Base-by-base conservation (phyloP, 2,113 vertebrate genomes). In the Suricata suricatta region DNA sequence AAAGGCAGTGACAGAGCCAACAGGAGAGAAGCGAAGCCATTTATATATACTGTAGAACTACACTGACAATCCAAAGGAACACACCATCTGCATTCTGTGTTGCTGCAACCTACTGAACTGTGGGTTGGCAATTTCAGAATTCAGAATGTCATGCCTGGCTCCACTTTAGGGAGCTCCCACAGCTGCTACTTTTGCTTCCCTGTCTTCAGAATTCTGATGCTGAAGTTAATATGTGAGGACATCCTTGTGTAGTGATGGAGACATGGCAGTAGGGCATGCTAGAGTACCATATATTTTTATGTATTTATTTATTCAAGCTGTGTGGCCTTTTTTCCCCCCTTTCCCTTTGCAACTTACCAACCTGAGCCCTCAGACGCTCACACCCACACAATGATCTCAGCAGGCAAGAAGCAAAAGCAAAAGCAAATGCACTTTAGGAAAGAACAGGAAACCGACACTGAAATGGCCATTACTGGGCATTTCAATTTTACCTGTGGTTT, bases 351-450 rank as follows among this genome's bases (percentile, higher is more conserved):
- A 96, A 95, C 94, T 89, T 95, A 95, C 84, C 97, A 97, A 57
- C 94, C 88, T 13, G 12, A 96, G 68, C 27, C 79, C 95, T 96
- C 35, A 87, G 93, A 93, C 82, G 64, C 93, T 96, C 94, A 95
- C 38, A 97, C 88, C 84, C 95, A 88, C 88, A 98, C 77, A 97
- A 97, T 96, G 96, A 97, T 97, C 98, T 97, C 97, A 97, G 97
- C 98, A 95, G 97, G 97, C 81, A 88, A 74, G 69, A 93, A 97
- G 86, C 95, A 96, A 98, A 93, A 97, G 91, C 44, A 97, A 96
- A 97, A 66, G 92, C 15, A 96, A 92, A 97, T 92, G 90, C 93
- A 97, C 96, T 98, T 98, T 96, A 95, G 97, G 90, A 63, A 96
- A 97, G 96, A 97, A 96, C 90, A 96, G 88, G 97, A 98, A 98